phyloP scores from a whole-genome alignment of 2,888 invertebrate genomes.

The Tachystola acroxantha region DNA sequence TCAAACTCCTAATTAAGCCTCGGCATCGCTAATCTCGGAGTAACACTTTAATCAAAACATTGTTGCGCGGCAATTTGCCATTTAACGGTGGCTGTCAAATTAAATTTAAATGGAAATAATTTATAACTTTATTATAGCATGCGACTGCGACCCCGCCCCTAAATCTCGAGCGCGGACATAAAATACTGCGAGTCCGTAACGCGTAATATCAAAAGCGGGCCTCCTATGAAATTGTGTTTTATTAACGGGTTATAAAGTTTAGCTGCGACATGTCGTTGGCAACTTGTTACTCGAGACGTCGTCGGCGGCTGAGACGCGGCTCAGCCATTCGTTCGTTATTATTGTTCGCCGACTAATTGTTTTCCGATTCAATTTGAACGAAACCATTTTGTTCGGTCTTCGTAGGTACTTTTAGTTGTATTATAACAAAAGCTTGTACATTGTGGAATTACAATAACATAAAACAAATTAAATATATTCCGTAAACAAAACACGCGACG shows the following conservation, averaged over 20 bases:
- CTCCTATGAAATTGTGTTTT: constrained; percentile 74
- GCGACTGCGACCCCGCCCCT: constrained; percentile 49
- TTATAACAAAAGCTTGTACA: no score
- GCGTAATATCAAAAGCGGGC: constrained; percentile 43
- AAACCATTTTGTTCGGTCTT: constrained; percentile 37
- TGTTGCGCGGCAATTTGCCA: constrained; percentile 45
- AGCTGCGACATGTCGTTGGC: constrained; percentile 62
- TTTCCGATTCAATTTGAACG: constrained; percentile 52
- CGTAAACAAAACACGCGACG: no score
- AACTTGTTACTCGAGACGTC: constrained; percentile 62
- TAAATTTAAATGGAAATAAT: constrained; percentile 75
- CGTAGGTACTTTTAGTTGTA: no score
- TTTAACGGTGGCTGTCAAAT: constrained; percentile 70
- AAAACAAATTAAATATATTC: no score
- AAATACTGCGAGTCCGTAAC: constrained; percentile 62
- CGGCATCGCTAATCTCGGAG: constrained; percentile 39
- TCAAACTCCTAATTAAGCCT: constrained; percentile 17
- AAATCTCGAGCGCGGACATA: constrained; percentile 64
- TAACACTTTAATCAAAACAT: constrained; percentile 61
- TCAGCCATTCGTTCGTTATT: constrained; percentile 46
- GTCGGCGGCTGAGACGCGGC: constrained; percentile 38
- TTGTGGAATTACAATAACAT: no score
- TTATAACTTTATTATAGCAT: constrained; percentile 71
- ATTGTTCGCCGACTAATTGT: constrained; percentile 58
- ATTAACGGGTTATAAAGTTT: constrained; percentile 73